Conservation (phyloP, 2,888 invertebrate species). For the Gisinianus flammeolus region DNA sequence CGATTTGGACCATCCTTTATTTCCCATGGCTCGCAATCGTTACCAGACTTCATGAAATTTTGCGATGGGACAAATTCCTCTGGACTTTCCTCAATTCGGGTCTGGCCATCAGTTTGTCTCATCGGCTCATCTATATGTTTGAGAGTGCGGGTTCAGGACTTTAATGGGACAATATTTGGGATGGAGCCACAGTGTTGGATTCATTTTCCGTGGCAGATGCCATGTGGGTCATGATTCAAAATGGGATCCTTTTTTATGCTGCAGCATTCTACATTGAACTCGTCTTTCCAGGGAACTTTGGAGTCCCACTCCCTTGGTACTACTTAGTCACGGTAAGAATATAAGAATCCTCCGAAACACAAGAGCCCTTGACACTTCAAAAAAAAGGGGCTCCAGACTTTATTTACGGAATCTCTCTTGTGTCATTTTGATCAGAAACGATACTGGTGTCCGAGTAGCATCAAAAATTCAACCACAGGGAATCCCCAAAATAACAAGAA, state of each 20-base stretch:
- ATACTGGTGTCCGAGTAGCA: not conserved
- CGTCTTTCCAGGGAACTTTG: slow-evolving; percentile 83
- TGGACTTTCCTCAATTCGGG: not conserved
- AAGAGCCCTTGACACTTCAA: too few species aligned
- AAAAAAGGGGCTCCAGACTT: not conserved
- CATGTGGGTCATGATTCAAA: slow-evolving; percentile 64
- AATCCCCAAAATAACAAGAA: not conserved
- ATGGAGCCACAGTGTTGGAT: slow-evolving; percentile 51
- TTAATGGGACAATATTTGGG: slow-evolving; percentile 46
- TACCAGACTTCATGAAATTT: not conserved
- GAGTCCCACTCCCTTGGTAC: slow-evolving; percentile 81
- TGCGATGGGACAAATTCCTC: not conserved
- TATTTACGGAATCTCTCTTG: not conserved
- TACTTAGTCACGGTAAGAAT: slow-evolving; percentile 70
- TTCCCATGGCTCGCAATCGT: slow-evolving; percentile 66
- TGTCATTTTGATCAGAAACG: slow-evolving; percentile 1
- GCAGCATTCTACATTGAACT: slow-evolving; percentile 85
- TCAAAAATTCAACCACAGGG: too few species aligned
- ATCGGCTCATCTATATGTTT: not conserved
- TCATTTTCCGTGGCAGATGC: not conserved
- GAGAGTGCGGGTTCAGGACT: slow-evolving; percentile 36
- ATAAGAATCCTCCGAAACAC: too few species aligned
- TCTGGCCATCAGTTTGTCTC: not conserved
- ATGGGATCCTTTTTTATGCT: slow-evolving; percentile 73
- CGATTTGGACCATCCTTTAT: not conserved